Conservation (phyloP, 2,113 vertebrate species). For the Heliornis fulica region DNA sequence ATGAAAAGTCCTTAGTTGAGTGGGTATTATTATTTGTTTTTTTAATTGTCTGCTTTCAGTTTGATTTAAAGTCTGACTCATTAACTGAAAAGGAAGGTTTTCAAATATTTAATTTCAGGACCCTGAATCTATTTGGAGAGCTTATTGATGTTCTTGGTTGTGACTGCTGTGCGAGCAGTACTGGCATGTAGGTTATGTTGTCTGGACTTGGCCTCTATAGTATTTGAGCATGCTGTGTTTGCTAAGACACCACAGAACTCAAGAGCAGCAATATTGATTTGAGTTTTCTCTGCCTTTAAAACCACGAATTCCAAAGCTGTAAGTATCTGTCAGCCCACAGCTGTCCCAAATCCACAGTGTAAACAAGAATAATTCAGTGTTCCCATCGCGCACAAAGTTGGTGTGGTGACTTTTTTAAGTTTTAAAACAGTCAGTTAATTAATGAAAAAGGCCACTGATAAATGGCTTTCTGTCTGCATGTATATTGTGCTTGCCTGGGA, state of each 20-base stretch:
- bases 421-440: background rate
- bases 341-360: background rate
- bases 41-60: background rate
- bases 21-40: background rate
- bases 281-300: background rate
- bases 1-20: background rate
- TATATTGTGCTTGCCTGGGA: background rate
- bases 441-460: background rate
- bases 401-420: background rate
- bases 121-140: background rate
- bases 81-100: background rate
- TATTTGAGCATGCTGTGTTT: background rate
- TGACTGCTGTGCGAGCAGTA: background rate
- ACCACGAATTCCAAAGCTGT: background rate
- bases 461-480: background rate
- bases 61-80: background rate
- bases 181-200: background rate
- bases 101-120: background rate
- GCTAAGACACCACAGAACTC: background rate
- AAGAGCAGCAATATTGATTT: background rate
- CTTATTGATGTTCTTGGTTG: background rate
- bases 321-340: background rate
- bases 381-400: background rate
- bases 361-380: background rate
- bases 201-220: background rate